Evolutionary conservation across 2,113 vertebrate genomes (phyloP).

Genomic region (Cricetomys ansorgei): DNA sequence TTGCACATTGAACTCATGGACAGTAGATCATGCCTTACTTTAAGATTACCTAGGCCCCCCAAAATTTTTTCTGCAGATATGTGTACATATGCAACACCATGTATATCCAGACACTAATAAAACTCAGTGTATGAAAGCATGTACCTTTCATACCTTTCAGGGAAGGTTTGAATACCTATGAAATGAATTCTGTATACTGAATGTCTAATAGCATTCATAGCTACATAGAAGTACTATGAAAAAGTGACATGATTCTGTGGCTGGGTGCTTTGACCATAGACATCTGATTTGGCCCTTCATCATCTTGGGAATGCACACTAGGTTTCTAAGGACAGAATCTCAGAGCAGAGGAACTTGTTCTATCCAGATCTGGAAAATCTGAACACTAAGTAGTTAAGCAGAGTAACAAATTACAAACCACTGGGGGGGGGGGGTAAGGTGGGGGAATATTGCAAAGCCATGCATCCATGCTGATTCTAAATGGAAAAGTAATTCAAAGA

Average conservation of each 20-base stretch:
- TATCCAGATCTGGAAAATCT: neutral
- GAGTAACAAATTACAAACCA: neutral
- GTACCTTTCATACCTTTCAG: no score
- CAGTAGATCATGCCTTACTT: slow-evolving; percentile 12
- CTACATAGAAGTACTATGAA: neutral
- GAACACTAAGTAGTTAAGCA: neutral
- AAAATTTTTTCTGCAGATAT: neutral
- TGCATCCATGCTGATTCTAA: neutral
- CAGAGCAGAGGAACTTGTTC: neutral
- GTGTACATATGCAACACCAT: neutral
- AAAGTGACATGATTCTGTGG: neutral
- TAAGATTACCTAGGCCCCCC: neutral
- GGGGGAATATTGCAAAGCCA: neutral
- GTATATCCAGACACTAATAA: neutral
- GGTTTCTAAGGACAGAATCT: neutral
- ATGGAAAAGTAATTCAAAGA: neutral
- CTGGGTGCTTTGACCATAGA: neutral
- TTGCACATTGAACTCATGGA: neutral
- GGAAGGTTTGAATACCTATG: neutral
- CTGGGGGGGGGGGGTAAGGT: neutral
- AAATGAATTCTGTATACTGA: neutral
- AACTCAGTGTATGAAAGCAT: neutral
- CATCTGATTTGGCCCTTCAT: neutral
- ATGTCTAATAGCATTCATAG: neutral
- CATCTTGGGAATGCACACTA: neutral